Percentiles rank a stretch among this genome's conserved stretches.
These are phyloP conservation scores for Ibycter americanus DNA, from an alignment of 2,797 vertebrate genomes.

Conservation along the genomic window DNA sequence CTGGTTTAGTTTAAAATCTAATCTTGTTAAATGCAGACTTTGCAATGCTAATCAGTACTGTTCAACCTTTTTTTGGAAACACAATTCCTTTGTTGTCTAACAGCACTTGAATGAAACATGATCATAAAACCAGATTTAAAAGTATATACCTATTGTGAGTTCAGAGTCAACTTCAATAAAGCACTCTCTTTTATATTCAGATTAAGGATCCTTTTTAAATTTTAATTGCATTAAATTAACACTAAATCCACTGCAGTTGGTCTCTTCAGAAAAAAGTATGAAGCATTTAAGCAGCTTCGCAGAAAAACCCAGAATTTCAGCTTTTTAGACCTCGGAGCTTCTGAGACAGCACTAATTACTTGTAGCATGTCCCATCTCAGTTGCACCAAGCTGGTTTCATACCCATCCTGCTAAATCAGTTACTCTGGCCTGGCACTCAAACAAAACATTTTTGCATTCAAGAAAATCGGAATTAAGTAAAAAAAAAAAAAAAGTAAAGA, in stretches of 20 bases:
- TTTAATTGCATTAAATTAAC: constrained; percentile 71
- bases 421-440: background rate
- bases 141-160: constrained; percentile 67
- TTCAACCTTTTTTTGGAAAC: constrained; percentile 54
- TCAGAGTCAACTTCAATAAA: constrained; percentile 66
- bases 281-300: constrained; percentile 1
- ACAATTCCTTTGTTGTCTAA: constrained; percentile 72
- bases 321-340: background rate
- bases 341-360: constrained; percentile 8
- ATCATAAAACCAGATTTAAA: constrained; percentile 75
- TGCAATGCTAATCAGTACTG: constrained; percentile 61
- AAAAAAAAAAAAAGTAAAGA: constrained; percentile 6
- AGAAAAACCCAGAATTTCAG: background rate
- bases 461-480: background rate
- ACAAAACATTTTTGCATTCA: constrained; percentile 33
- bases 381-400: background rate
- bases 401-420: background rate
- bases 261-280: constrained; percentile 36
- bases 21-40: constrained; percentile 61
- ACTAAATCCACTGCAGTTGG: constrained; percentile 49
- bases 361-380: background rate
- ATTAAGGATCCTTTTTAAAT: constrained; percentile 64
- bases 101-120: constrained; percentile 65
- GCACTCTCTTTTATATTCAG: constrained; percentile 64
- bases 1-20: constrained; percentile 63